A percentile compares a stretch with the other conserved stretches of the same genome.
phyloP scores from a whole-genome alignment of 2,797 vertebrate species.

The Alectoris magna region DNA sequence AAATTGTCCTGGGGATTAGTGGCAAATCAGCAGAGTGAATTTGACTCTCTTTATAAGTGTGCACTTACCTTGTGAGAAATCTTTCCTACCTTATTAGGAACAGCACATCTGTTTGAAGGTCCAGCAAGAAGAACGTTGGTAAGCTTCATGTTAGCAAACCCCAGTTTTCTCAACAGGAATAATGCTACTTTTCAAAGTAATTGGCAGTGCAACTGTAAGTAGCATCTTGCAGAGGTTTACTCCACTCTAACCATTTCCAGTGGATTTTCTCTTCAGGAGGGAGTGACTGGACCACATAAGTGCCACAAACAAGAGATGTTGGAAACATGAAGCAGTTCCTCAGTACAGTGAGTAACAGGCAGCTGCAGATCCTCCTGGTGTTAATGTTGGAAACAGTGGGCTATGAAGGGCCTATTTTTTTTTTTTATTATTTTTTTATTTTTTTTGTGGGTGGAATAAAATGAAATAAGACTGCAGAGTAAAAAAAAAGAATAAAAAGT shows the following conservation, averaged over 20 bases:
- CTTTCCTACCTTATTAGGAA: background rate
- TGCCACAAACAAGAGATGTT: background rate
- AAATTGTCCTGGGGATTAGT: background rate
- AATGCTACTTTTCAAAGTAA: background rate
- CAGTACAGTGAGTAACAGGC: background rate
- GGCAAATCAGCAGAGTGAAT: background rate
- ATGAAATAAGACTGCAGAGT: background rate
- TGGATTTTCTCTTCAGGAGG: background rate
- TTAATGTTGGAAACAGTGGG: background rate
- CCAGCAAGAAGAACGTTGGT: background rate
- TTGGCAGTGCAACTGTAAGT: slow-evolving; percentile 11
- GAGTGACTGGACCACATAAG: background rate
- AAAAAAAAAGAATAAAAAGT: background rate
- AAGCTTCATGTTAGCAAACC: background rate
- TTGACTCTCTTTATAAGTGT: background rate
- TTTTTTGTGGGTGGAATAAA: background rate
- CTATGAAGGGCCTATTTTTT: background rate
- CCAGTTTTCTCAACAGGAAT: background rate
- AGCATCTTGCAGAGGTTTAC: slow-evolving; percentile 16
- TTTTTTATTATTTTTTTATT: too few species aligned
- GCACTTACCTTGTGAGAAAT: background rate
- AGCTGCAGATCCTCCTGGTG: background rate
- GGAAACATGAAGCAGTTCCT: background rate
- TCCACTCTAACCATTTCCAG: background rate
- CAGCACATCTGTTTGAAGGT: background rate